Evolutionary conservation across 2,797 vertebrate genomes (phyloP), one percentile per base, ranked within the genome.

Genomic region (Eospalax fontanierii): DNA sequence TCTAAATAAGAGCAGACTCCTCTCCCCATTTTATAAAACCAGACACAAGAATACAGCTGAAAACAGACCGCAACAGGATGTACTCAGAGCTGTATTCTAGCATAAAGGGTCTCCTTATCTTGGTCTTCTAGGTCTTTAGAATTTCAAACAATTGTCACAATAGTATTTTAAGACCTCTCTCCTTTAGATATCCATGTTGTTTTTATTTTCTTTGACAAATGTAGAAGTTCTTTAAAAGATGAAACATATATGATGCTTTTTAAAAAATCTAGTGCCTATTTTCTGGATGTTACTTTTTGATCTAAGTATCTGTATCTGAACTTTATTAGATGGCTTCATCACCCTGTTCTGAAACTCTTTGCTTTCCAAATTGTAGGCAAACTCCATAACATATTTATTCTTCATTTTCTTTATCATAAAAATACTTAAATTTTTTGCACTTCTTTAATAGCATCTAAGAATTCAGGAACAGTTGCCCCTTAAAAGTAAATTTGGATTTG

Each of bases 401-500:
- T 35, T 63, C 0, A 75, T 65, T 73, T 86, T 83, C 43, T 91
- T 38, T 95, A 78, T 87, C 43, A 26, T 73, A 80, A 76, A n/a
- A 84, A 59, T n/a, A 50, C 16, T 90, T 86, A 46, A 15, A 82
- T 70, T 73, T 84, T 38, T 84, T 38, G n/a, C 14, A 85, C 24
- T 1, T 14, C 10, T 54, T 68, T 73, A 6, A 46, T n/a, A 8
- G 4, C 91, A 66, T 81, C 38, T 57, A 50, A 90, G 65, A 38
- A 43, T 94, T 88, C 40, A 88, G 76, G 90, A 89, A 87, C 6
- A 6, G 33, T 24, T 75, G 4, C 63, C 18, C 35, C 6, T 74
- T 89, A 90, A 63, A 33, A n/a, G 84, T 57, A 90, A 95, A 63
- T 87, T 89, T 93, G 91, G 61, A 43, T 57, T 38, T 78, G 0